These are phyloP conservation scores for Ariolimax columbianus DNA, from an alignment of 2,888 invertebrate genomes.

Conservation along the genomic window DNA sequence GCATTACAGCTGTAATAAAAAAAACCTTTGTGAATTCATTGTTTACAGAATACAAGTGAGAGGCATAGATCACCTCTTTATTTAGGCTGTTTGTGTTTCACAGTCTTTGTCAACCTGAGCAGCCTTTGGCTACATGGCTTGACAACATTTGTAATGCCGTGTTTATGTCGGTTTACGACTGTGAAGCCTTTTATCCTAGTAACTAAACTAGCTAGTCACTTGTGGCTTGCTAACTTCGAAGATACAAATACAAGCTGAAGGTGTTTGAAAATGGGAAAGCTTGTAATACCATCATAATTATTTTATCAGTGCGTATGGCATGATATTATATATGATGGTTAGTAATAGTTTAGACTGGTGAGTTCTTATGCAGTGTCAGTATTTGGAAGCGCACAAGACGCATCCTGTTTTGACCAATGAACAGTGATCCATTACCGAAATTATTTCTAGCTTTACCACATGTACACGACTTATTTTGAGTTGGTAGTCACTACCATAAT, in stretches of 20 bases:
- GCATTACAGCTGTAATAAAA: constrained; percentile 46
- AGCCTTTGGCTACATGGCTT: not conserved
- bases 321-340: not conserved
- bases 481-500: not conserved
- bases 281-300: not conserved
- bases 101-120: not conserved
- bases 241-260: not conserved
- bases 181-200: not conserved
- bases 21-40: constrained; percentile 50
- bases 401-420: not conserved
- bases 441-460: not conserved
- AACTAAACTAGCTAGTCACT: not conserved
- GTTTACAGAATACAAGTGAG: constrained; percentile 43
- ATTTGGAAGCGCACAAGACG: not conserved
- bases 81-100: not conserved
- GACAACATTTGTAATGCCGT: not conserved
- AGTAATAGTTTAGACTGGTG: not conserved
- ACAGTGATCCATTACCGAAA: not conserved
- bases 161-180: not conserved
- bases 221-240: not conserved
- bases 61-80: not conserved
- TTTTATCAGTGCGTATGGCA: not conserved
- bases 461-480: too few species aligned
- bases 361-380: not conserved
- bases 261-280: not conserved